A percentile compares a stretch with the other conserved stretches of the same genome.
Evolutionary conservation across 1,140 invertebrate genomes (phyloP).

Genomic region (Zaprionus gabonicus): DNA sequence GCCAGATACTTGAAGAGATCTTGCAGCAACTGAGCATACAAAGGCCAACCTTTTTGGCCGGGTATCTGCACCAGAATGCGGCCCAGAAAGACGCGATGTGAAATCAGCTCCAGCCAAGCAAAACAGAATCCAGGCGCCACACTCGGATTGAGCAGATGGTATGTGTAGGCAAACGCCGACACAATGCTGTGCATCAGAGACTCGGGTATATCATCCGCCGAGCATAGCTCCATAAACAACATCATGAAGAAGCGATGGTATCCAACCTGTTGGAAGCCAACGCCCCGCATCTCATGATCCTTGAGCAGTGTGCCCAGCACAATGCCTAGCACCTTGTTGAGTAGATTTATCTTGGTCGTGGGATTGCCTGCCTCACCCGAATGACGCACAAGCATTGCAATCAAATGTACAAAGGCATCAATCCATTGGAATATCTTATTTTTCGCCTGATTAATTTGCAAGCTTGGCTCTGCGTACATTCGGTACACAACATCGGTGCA

Average conservation of each 20-base stretch:
- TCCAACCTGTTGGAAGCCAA: constrained; percentile 97
- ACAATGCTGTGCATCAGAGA: constrained; percentile 86
- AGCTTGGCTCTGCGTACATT: constrained; percentile 86
- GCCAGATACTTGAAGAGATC: constrained; percentile 98
- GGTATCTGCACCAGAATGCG: constrained; percentile 95
- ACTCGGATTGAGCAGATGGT: constrained; percentile 96
- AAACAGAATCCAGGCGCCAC: constrained; percentile 98
- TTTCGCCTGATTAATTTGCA: constrained; percentile 88
- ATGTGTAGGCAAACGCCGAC: constrained; percentile 95
- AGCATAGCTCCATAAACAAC: constrained; percentile 98
- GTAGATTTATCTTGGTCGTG: constrained; percentile 97
- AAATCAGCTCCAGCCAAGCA: constrained; percentile 98
- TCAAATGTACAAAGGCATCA: constrained; percentile 97
- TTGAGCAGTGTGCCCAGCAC: constrained; percentile 97
- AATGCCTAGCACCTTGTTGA: constrained; percentile 98
- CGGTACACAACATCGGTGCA: constrained; percentile 98
- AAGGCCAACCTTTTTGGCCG: constrained; percentile 93
- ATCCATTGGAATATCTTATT: constrained; percentile 98
- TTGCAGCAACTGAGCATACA: constrained; percentile 96
- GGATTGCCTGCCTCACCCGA: constrained; percentile 94
- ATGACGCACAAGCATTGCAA: constrained; percentile 98
- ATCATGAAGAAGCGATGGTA: constrained; percentile 99
- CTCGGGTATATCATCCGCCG: constrained; percentile 94
- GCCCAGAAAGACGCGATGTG: constrained; percentile 98
- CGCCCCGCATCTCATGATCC: constrained; percentile 95